Base-by-base conservation (phyloP, 2,113 vertebrate genomes). In the Nesogale talazaci region DNA sequence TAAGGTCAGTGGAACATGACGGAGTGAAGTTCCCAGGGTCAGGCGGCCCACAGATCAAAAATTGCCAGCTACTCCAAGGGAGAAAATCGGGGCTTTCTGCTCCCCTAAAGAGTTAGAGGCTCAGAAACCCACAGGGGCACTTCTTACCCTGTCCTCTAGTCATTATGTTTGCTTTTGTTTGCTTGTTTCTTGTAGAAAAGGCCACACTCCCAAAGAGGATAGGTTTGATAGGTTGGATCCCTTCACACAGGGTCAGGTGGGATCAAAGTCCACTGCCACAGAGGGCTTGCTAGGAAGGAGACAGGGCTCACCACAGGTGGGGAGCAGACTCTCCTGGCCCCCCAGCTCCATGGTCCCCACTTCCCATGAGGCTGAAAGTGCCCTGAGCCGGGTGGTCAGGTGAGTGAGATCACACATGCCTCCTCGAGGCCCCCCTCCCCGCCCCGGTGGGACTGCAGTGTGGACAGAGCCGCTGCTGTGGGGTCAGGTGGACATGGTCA, bases 381-480 rank as follows among this genome's bases (percentile, higher is more conserved):
- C 40, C 17, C 59, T 19, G 22, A 14, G 59, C 46, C 46, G 40
- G 40, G 17, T 52, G 59, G 75, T 23, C n/a, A 25, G 4, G 20
- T 57, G 22, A 42, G 3, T 11, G 70, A 59, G 59, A 75, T 25
- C 27, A 15, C 46, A 52, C 9, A 10, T 52, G 11, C 59, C 59
- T 15, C 11, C 59, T 5, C 6, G 59, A 52, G 59, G 59, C 59
- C 59, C 59, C 67, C n/a, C n/a, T n/a, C n/a, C n/a, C n/a, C n/a
- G n/a, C n/a, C n/a, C 1, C 5, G 4, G 70, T 11, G n/a, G 9
- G 10, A 67, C 38, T 34, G 2, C 1, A 23, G 36, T 14, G 1
- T 36, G 81, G 19, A 23, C 22, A 40, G 85, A 83, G 40, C 27
- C 25, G 7, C 8, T 14, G 42, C 78, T 5, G 11, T 15, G 23